Evolutionary conservation across 2,888 invertebrate genomes (phyloP), one percentile per base, ranked within the genome.

Genomic region (Hypena proboscidalis): DNA sequence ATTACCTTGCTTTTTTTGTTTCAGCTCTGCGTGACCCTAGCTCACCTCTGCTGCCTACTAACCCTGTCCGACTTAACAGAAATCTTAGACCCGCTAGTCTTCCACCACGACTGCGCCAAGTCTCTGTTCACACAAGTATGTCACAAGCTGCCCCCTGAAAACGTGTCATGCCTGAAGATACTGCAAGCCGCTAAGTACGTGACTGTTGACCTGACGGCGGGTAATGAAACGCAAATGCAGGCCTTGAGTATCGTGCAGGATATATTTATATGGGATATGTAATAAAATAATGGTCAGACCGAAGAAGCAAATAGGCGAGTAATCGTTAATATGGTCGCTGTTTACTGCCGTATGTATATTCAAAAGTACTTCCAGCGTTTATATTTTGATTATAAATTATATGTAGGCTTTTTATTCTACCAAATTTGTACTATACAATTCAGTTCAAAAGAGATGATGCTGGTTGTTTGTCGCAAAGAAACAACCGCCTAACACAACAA

Each of bases 1-100:
- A n/a, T n/a, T n/a, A n/a, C n/a, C n/a, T n/a, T n/a, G n/a, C n/a
- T 3, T 44, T 2, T 22, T 46, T 62, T 63, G 51, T 70, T 69
- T 14, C 79, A 95, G 94, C 85, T 96, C 4, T 96, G 96, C 76
- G 86, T 95, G 13, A 93, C 96, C 0, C 82, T 97, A 3, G 93
- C 95, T 15, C 96, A 96, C 72, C 72, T 97, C 37, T 92, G 95
- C 44, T 91, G 92, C 17, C 74, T 94, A 3, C 83, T 95, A 0
- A 82, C 80, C 0, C 74, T 77, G 2, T 85, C 93, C 0, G 96
- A 96, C 72, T 81, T 95, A 6, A 23, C 75, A 0, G 81, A 85
- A 10, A 84, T 95, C 5, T 61, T 92, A 21, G 92, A 92, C 23
- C 82, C 89, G 0, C 70, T 93, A 0, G 72, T 85, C 0, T 89